These are phyloP conservation scores for Uropsilus gracilis DNA, from an alignment of 2,113 vertebrate genomes.

Conservation along the genomic window DNA sequence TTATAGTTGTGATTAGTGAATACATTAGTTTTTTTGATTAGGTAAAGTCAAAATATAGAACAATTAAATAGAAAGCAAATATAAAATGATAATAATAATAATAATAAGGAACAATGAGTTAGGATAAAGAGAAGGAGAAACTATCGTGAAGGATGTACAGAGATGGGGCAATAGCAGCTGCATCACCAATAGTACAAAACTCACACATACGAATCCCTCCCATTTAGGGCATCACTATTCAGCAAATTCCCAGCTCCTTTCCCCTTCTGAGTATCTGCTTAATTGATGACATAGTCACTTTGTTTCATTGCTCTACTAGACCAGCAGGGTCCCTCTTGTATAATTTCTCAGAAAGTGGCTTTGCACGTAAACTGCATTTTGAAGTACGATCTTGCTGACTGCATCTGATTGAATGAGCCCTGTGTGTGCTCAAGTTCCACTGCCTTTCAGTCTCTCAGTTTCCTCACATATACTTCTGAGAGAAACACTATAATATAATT, in stretches of 20 bases:
- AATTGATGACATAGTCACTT: background rate
- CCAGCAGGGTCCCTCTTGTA: background rate
- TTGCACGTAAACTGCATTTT: background rate
- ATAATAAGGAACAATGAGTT: no score
- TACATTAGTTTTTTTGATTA: background rate
- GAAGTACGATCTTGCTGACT: background rate
- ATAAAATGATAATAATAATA: background rate
- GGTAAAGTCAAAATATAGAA: background rate
- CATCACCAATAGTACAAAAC: background rate
- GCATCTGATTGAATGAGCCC: background rate
- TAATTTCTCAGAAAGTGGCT: background rate
- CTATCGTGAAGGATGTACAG: fast-evolving
- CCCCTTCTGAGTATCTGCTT: background rate
- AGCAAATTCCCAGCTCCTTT: no score
- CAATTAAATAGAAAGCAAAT: background rate
- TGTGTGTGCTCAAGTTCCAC: background rate
- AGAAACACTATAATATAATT: background rate
- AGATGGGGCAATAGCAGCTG: fast-evolving
- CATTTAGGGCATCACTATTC: background rate
- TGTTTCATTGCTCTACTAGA: background rate
- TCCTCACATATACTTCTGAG: background rate
- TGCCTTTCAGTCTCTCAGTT: background rate
- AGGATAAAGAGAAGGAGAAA: background rate
- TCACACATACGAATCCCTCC: background rate
- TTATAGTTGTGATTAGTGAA: background rate